phyloP scores from a whole-genome alignment of 2,113 vertebrate genomes.

The Aspidoscelis tigris region DNA sequence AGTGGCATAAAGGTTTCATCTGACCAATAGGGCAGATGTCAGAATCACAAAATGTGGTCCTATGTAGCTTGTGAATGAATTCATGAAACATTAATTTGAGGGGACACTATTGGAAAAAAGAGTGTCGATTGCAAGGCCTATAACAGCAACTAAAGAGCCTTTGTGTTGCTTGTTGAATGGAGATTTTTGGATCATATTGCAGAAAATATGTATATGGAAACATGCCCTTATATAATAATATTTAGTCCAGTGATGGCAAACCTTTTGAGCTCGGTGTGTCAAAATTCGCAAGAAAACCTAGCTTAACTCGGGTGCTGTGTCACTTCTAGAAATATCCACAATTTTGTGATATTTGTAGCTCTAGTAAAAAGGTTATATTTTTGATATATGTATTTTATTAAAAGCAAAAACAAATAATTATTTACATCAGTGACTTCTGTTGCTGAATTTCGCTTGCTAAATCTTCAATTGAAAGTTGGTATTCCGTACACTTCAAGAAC shows the following conservation, averaged over 20 bases:
- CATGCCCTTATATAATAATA: neutral
- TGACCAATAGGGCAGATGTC: neutral
- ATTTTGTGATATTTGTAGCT: too few relatives aligned
- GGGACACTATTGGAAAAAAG: neutral
- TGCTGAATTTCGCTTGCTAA: too few relatives aligned
- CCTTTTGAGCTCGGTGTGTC: too few relatives aligned
- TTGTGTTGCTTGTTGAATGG: neutral
- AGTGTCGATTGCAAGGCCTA: neutral
- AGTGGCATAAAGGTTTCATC: neutral
- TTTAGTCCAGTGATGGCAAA: neutral
- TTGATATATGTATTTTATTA: too few relatives aligned
- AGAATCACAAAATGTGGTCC: neutral
- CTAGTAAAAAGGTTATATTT: too few relatives aligned
- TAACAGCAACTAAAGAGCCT: neutral
- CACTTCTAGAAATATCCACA: too few relatives aligned
- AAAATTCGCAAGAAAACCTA: too few relatives aligned
- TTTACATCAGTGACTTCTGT: too few relatives aligned
- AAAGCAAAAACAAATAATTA: too few relatives aligned
- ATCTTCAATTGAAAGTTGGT: too few relatives aligned
- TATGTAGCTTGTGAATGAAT: neutral
- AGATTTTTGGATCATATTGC: neutral
- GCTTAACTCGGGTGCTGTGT: too few relatives aligned
- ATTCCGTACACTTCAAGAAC: too few relatives aligned
- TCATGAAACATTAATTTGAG: neutral
- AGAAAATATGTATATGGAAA: neutral